phyloP scores from a whole-genome alignment of 1,140 invertebrate species.

The Megalopta genalis region DNA sequence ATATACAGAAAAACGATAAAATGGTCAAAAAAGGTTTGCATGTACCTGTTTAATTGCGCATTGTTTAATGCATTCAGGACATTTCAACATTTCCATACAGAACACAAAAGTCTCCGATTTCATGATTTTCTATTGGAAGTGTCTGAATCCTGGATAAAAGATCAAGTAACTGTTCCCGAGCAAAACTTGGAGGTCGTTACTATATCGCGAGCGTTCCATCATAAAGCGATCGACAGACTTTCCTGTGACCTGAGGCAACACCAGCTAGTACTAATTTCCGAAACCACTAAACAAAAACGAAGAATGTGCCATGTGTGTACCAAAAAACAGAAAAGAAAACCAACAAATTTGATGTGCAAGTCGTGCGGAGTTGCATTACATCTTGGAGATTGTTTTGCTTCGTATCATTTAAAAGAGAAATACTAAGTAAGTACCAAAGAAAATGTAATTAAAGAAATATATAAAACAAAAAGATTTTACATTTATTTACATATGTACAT shows the following conservation, averaged over 20 bases:
- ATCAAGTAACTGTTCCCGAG: background rate
- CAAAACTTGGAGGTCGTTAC: background rate
- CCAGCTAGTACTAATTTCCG: background rate
- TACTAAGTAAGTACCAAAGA: slow-evolving; percentile 30
- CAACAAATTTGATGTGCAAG: slow-evolving; percentile 14
- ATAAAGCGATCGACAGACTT: background rate
- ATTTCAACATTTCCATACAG: background rate
- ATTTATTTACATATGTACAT: background rate
- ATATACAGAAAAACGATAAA: slow-evolving; percentile 4
- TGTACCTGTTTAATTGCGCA: slow-evolving; percentile 10
- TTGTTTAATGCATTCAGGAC: slow-evolving; percentile 11
- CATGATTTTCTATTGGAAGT: too few relatives aligned
- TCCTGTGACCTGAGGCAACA: background rate
- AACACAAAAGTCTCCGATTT: too few relatives aligned
- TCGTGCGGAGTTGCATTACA: slow-evolving; percentile 37
- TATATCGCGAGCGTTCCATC: background rate
- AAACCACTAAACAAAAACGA: background rate
- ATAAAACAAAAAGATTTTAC: background rate
- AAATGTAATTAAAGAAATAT: slow-evolving; percentile 2
- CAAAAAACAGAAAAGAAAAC: too few relatives aligned
- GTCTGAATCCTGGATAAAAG: background rate
- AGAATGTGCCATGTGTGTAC: too few relatives aligned
- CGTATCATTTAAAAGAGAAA: slow-evolving; percentile 43
- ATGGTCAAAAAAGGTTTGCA: slow-evolving; percentile 10
- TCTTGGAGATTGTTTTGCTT: slow-evolving; percentile 42